Conservation (phyloP, 2,113 vertebrate genomes). For the Lipophrys pholis region DNA sequence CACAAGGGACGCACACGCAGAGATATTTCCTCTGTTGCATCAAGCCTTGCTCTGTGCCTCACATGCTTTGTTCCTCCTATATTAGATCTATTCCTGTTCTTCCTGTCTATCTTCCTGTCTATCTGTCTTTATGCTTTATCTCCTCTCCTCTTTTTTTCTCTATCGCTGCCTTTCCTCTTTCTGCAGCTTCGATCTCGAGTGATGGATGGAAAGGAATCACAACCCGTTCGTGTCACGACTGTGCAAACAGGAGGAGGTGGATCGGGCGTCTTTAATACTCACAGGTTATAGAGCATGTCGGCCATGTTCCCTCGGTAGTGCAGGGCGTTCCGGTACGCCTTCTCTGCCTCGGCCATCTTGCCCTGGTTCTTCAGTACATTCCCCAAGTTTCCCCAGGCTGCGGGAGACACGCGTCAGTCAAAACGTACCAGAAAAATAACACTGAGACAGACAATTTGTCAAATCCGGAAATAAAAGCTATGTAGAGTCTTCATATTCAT, state of each 20-base stretch:
- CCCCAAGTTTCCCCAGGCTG: slow-evolving; percentile 99
- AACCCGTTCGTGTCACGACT: slow-evolving; percentile 21
- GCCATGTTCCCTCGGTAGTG: slow-evolving; percentile 99
- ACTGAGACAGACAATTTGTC: background rate
- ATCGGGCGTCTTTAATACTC: slow-evolving; percentile 80
- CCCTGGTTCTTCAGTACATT: slow-evolving; percentile 99
- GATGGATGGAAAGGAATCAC: slow-evolving; percentile 40
- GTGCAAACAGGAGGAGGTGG: slow-evolving; percentile 15
- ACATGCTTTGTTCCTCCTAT: slow-evolving; percentile 4
- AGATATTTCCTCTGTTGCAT: slow-evolving; percentile 50
- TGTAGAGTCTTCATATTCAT: no score
- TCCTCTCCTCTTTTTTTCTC: background rate
- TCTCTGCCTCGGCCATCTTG: slow-evolving; percentile 95
- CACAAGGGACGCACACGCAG: slow-evolving; percentile 36
- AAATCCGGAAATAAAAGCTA: no score
- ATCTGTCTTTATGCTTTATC: background rate
- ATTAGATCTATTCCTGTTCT: slow-evolving; percentile 41
- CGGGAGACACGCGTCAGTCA: slow-evolving; percentile 55
- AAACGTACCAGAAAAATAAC: background rate
- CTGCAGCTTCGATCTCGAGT: slow-evolving; percentile 12
- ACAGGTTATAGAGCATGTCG: slow-evolving; percentile 99
- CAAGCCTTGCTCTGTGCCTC: slow-evolving; percentile 12
- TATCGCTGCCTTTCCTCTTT: slow-evolving; percentile 11
- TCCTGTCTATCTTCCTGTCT: slow-evolving; percentile 19
- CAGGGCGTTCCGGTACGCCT: slow-evolving; percentile 96